A percentile compares a stretch with the other conserved stretches of the same genome.
Conservation (phyloP, 1,140 invertebrate species). For the Pteromalus puparum region DNA sequence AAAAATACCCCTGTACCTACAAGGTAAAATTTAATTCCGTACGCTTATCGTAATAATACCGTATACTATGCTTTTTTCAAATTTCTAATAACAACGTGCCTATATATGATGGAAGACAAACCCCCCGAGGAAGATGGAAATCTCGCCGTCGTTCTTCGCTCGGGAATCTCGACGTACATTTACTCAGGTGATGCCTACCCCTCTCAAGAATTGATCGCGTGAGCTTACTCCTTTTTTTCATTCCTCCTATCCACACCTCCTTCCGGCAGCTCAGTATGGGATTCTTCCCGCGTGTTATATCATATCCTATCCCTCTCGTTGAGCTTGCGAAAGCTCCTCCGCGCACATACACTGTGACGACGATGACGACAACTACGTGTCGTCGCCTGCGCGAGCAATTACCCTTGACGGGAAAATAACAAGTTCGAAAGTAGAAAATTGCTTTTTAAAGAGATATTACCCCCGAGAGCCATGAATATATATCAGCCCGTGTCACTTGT, state of each 20-base stretch:
- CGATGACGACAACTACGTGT: no score
- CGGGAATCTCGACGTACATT: no score
- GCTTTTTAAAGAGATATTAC: conserved; percentile 43
- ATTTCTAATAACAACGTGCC: no score
- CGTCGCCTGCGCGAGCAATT: background rate
- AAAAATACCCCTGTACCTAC: background rate
- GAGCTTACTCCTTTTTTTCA: background rate
- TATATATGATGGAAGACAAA: no score
- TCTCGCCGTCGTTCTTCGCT: no score
- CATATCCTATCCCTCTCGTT: no score
- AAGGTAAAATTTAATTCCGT: no score
- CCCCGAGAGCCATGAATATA: conserved; percentile 20
- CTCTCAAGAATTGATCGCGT: background rate
- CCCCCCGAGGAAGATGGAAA: background rate
- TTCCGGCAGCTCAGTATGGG: background rate
- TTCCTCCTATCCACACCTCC: no score
- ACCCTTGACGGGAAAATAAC: conserved; percentile 33
- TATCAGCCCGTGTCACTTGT: background rate
- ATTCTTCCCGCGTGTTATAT: background rate
- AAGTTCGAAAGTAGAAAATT: conserved; percentile 34
- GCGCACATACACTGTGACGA: background rate
- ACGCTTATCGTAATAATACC: no score
- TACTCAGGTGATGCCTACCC: no score
- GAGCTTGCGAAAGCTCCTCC: background rate
- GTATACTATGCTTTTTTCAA: no score